A percentile compares a stretch with the other conserved stretches of the same genome.
These are phyloP conservation scores for Meghimatium bilineatum DNA, from an alignment of 2,888 invertebrate genomes.

Conservation along the genomic window DNA sequence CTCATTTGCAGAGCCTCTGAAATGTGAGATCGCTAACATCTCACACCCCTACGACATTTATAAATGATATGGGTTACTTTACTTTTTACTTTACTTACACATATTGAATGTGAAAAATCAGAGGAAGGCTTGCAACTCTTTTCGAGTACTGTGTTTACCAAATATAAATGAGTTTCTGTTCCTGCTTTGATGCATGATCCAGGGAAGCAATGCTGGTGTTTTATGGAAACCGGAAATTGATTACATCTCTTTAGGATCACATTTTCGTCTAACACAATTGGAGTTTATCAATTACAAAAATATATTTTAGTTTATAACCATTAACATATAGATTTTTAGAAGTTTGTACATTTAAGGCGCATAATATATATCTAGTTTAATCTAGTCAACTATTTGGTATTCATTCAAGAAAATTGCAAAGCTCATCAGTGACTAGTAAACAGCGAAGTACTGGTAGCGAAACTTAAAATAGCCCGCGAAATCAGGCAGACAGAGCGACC, in stretches of 20 bases:
- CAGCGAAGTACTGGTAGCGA: slow-evolving; percentile 9
- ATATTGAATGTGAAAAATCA: too few species aligned
- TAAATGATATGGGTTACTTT: too few species aligned
- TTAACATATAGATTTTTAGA: too few species aligned
- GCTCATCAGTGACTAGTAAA: too few species aligned
- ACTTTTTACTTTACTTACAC: too few species aligned
- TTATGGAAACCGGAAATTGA: slow-evolving; percentile 21
- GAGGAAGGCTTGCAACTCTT: not conserved
- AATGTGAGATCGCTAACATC: too few species aligned
- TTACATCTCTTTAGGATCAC: slow-evolving; percentile 5
- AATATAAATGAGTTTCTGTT: not conserved
- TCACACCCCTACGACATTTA: too few species aligned
- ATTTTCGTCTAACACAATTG: not conserved
- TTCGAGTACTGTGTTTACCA: not conserved
- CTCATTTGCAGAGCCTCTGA: too few species aligned
- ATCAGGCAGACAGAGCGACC: slow-evolving; percentile 1
- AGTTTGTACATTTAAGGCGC: not conserved
- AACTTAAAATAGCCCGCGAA: slow-evolving; percentile 29
- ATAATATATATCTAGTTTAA: not conserved
- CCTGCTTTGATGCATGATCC: not conserved
- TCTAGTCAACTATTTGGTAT: not conserved
- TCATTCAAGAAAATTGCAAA: not conserved
- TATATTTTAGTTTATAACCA: too few species aligned
- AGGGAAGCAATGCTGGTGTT: slow-evolving; percentile 16
- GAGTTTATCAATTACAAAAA: not conserved